Base-by-base conservation (phyloP, 2,797 vertebrate species). In the Sebastes cheni region DNA sequence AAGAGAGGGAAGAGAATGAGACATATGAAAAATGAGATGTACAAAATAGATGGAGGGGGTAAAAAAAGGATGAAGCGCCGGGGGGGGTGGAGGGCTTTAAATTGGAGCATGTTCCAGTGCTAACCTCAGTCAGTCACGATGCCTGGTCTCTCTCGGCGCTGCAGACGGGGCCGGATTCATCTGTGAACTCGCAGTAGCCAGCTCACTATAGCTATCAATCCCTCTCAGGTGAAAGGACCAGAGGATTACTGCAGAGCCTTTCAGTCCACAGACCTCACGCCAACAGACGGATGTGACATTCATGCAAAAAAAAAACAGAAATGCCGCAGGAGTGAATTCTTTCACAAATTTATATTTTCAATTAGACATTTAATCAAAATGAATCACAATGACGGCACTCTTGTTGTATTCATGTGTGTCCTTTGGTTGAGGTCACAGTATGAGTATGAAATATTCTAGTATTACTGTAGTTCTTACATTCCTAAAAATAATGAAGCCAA, bases 61-160 rank as follows among this genome's bases (percentile, higher is more conserved):
- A 8, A 34, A 23, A 81, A 75, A 75, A 55, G 22, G 58, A 73
- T 73, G 69, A 67, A 64, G 67, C 4, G 16, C 5, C 3, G 7
- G 23, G 29, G 12, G 12, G 34, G 13, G 12, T 14, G 5, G 36
- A 14, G 12, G 69, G 68, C 61, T 84, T 85, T 88, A 77, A 89
- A 82, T 68, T 61, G 79, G 67, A 86, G 81, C 70, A 8, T 79
- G 82, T 82, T 84, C 67, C 72, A 62, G 65, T 13, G 52, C 79
- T 83, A 69, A 70, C 90, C 81, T 84, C 72, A 73, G 93, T 89
- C 87, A 91, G 93, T 90, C 87, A 92, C 88, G 77, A 91, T 11
- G 80, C 80, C 75, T 69, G 13, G 62, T 75, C 72, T 78, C 32
- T 34, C 67, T 34, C 67, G 39, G 4, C 11, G 16, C 74, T 1